phyloP scores from a whole-genome alignment of 2,797 vertebrate genomes.

The Scleropages formosus region DNA sequence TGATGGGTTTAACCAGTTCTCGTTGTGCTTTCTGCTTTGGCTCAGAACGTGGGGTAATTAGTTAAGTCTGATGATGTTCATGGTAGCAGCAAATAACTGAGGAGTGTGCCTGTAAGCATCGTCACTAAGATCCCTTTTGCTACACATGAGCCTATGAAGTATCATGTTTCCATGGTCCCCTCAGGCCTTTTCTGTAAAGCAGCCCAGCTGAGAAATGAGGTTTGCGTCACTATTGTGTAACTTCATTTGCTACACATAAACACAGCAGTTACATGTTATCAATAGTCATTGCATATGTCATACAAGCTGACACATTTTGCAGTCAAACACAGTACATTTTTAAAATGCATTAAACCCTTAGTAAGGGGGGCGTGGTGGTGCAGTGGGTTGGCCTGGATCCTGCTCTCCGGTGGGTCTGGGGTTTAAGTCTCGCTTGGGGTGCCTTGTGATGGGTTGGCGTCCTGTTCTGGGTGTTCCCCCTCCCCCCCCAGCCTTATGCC shows the following conservation, averaged over 20 bases:
- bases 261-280: slow-evolving; percentile 17
- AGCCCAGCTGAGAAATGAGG: slow-evolving; percentile 1
- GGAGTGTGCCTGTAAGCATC: background rate
- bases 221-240: background rate
- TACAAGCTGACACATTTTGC: slow-evolving; percentile 19
- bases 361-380: too few relatives aligned
- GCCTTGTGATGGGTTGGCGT: too few relatives aligned
- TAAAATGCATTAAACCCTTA: background rate
- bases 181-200: slow-evolving; percentile 14
- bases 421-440: too few relatives aligned
- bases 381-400: too few relatives aligned
- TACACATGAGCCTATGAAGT: too few relatives aligned
- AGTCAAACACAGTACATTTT: slow-evolving; percentile 1
- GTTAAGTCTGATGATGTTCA: slow-evolving; percentile 7
- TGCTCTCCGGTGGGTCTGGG: too few relatives aligned
- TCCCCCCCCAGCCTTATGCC: too few relatives aligned
- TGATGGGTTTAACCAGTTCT: too few relatives aligned
- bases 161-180: slow-evolving; percentile 7
- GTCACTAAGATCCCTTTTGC: too few relatives aligned
- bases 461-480: too few relatives aligned
- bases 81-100: background rate
- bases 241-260: slow-evolving; percentile 17
- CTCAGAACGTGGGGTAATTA: too few relatives aligned
- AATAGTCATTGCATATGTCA: background rate
- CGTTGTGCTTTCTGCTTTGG: too few relatives aligned